Conservation (phyloP, 2,113 vertebrate species). For the Protomyctophum bolini region DNA sequence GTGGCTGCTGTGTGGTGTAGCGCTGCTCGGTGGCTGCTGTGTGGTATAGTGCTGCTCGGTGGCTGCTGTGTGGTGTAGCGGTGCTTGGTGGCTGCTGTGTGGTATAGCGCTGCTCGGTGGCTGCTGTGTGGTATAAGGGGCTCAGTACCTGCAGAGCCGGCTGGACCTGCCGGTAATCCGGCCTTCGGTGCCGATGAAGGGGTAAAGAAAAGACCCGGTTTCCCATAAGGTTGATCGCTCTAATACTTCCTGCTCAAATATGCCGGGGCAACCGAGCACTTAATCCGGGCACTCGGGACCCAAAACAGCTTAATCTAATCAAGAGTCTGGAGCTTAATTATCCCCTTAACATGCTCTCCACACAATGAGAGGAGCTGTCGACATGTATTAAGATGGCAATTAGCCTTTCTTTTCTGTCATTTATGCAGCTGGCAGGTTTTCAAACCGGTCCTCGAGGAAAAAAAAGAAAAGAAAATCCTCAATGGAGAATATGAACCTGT, state of each 20-base stretch:
- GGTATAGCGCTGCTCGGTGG: neutral
- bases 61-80: slow-evolving; percentile 14
- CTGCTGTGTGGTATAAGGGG: slow-evolving; percentile 28
- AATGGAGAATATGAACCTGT: slow-evolving; percentile 24
- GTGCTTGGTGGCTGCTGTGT: too few relatives aligned
- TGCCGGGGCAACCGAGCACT: slow-evolving; percentile 59
- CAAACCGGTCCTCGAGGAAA: slow-evolving; percentile 44
- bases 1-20: slow-evolving; percentile 48
- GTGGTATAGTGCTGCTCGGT: neutral
- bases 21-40: neutral
- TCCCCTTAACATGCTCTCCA: slow-evolving; percentile 68
- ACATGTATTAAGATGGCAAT: slow-evolving; percentile 72
- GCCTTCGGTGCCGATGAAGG: slow-evolving; percentile 54
- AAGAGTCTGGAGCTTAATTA: slow-evolving; percentile 77
- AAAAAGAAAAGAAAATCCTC: slow-evolving; percentile 17
- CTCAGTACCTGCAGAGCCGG: slow-evolving; percentile 66
- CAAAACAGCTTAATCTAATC: slow-evolving; percentile 78
- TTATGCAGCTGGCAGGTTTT: slow-evolving; percentile 62
- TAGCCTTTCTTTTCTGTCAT: slow-evolving; percentile 72
- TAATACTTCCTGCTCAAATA: slow-evolving; percentile 70
- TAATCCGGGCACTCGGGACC: slow-evolving; percentile 71
- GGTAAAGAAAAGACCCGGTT: slow-evolving; percentile 71
- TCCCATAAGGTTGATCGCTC: slow-evolving; percentile 72
- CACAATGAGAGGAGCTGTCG: slow-evolving; percentile 72
- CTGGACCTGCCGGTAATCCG: slow-evolving; percentile 67